phyloP scores from a whole-genome alignment of 2,113 vertebrate genomes.

The Melozone crissalis region DNA sequence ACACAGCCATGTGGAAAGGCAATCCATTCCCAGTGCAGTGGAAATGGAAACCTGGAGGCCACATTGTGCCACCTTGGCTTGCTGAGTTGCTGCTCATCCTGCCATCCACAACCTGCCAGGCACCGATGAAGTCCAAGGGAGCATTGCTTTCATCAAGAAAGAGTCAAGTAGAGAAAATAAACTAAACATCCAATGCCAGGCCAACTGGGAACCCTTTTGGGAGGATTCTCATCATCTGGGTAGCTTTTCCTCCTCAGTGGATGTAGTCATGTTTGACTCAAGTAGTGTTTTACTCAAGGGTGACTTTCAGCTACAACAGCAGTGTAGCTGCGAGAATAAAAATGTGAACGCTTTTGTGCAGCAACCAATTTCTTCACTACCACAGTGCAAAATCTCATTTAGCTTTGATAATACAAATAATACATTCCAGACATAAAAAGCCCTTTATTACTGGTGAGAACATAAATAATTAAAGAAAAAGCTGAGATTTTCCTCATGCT shows the following conservation, averaged over 20 bases:
- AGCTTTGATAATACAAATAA: background rate
- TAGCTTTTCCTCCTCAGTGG: background rate
- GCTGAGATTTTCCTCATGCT: conserved; percentile 67
- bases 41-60: background rate
- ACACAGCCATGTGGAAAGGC: background rate
- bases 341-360: fast-evolving
- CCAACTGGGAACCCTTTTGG: background rate
- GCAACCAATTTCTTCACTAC: background rate
- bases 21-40: background rate
- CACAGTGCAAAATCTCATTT: background rate
- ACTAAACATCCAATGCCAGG: background rate
- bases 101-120: background rate
- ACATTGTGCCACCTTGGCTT: background rate
- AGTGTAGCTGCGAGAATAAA: background rate
- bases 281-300: background rate
- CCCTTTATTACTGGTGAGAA: background rate
- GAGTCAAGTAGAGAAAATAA: background rate
- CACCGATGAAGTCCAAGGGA: background rate
- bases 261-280: background rate
- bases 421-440: background rate
- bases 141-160: background rate
- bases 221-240: background rate
- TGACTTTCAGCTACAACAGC: background rate
- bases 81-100: fast-evolving
- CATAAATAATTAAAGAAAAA: conserved; percentile 9